A percentile compares a stretch with the other conserved stretches of the same genome.
Conservation (phyloP, 1,140 invertebrate species). For the Dinothrombium tinctorium region DNA sequence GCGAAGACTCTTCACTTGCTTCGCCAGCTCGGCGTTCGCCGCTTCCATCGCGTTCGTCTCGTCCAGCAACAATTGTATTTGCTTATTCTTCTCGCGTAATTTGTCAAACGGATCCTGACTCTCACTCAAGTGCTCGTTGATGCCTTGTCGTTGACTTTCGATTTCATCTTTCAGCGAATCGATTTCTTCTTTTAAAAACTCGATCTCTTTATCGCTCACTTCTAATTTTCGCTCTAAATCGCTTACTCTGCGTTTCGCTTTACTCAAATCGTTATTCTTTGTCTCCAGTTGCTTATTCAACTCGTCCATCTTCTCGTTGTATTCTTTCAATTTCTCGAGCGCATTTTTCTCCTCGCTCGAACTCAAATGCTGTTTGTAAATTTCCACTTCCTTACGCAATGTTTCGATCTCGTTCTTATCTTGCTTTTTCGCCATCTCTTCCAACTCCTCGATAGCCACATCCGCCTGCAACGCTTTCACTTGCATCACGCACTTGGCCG, state of each 20-base stretch:
- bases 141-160: neutral
- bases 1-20: constrained; percentile 9
- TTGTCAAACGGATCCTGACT: neutral
- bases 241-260: neutral
- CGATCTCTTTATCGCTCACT: constrained; percentile 2
- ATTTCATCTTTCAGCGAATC: constrained; percentile 5
- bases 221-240: neutral
- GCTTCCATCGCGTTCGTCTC: constrained; percentile 4
- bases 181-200: constrained; percentile 1
- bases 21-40: constrained; percentile 8
- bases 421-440: neutral
- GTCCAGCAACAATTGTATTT: constrained; percentile 9
- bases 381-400: neutral
- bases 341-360: neutral
- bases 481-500: constrained; percentile 4
- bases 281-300: neutral
- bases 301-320: neutral
- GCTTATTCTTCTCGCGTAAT: constrained; percentile 9
- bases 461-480: constrained; percentile 7
- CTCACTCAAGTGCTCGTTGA: neutral
- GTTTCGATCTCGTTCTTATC: constrained; percentile 3
- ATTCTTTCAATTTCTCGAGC: neutral
- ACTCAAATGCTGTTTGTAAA: neutral
- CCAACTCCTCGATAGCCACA: constrained; percentile 8
- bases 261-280: neutral